phyloP scores from a whole-genome alignment of 2,888 invertebrate genomes.

The Hydrotaea cyrtoneurina region DNA sequence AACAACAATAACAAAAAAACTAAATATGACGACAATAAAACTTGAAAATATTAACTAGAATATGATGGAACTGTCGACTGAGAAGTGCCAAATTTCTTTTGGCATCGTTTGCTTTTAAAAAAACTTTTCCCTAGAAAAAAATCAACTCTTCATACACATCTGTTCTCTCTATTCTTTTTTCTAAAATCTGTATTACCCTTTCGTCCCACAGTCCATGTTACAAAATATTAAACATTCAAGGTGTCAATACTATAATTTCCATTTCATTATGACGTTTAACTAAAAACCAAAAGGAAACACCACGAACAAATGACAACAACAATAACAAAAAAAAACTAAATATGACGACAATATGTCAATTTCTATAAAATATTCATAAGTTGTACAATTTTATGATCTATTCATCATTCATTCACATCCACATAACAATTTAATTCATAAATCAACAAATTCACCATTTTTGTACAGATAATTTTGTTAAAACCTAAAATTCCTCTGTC shows the following conservation, averaged over 20 bases:
- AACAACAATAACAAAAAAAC: background rate
- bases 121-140: no score
- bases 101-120: no score
- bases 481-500: background rate
- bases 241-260: slow-evolving; percentile 19
- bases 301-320: background rate
- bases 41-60: no score
- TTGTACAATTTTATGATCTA: slow-evolving; percentile 56
- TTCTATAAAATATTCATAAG: slow-evolving; percentile 54
- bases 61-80: no score
- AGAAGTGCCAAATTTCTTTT: no score
- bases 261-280: background rate
- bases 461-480: slow-evolving; percentile 6
- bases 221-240: slow-evolving; percentile 20
- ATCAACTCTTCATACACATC: no score
- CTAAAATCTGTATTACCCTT: no score
- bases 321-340: background rate
- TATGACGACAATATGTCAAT: background rate
- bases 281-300: background rate
- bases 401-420: background rate
- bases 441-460: background rate
- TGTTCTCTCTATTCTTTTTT: no score
- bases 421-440: slow-evolving; percentile 4
- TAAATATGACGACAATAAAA: background rate
- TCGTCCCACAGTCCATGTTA: background rate